These are phyloP conservation scores for Sebastes cheni DNA, from an alignment of 2,797 vertebrate genomes.

Conservation along the genomic window DNA sequence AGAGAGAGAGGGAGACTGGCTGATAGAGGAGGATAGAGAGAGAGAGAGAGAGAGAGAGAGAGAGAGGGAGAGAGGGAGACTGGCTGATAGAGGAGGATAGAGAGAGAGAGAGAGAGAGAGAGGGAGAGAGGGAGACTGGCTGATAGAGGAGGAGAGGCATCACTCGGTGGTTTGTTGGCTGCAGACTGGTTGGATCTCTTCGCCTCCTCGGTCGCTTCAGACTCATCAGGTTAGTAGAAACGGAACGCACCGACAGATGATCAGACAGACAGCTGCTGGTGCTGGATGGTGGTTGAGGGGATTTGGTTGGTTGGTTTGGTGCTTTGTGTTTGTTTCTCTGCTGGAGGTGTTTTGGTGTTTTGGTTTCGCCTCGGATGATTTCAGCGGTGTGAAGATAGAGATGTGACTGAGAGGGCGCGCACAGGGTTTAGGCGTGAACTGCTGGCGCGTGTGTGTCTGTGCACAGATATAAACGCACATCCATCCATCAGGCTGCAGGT, in stretches of 20 bases:
- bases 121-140: not conserved
- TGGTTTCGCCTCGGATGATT: not conserved
- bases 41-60: too few relatives aligned
- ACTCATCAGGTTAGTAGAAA: constrained; percentile 70
- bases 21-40: too few relatives aligned
- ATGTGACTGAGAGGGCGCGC: not conserved
- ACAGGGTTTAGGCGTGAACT: constrained; percentile 26
- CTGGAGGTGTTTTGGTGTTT: not conserved
- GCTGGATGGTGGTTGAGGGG: too few relatives aligned
- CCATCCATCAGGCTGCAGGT: constrained; percentile 20
- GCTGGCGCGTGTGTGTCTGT: not conserved
- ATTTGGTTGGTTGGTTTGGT: too few relatives aligned
- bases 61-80: too few relatives aligned
- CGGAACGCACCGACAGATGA: not conserved
- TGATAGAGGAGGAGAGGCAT: constrained; percentile 39
- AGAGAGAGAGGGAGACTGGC: too few relatives aligned
- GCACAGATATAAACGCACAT: not conserved
- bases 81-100: not conserved
- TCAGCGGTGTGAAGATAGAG: not conserved
- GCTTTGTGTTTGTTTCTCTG: not conserved
- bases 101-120: not conserved
- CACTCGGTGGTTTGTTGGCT: constrained; percentile 37
- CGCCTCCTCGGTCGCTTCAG: constrained; percentile 36
- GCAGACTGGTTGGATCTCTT: constrained; percentile 57
- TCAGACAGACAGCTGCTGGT: too few relatives aligned